These are phyloP conservation scores for Hemistola chrysoprasaria DNA, from an alignment of 2,888 invertebrate species.

Conservation along the genomic window DNA sequence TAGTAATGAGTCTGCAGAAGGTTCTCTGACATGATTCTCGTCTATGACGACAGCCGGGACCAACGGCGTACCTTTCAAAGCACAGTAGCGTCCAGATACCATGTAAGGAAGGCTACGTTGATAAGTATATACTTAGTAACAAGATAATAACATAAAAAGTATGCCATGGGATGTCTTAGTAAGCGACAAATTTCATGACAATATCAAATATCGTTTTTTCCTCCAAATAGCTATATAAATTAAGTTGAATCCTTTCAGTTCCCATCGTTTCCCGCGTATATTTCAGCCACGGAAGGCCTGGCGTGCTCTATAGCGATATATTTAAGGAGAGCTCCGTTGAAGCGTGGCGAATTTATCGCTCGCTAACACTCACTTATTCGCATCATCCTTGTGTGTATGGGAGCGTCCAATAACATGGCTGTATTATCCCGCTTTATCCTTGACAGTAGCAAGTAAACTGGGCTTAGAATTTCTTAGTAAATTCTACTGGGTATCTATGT, in stretches of 20 bases:
- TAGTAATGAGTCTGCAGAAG: too few species aligned
- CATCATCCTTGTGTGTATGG: constrained; percentile 25
- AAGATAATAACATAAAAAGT: too few species aligned
- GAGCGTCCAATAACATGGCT: constrained; percentile 13
- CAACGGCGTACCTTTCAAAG: too few species aligned
- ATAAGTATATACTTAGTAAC: too few species aligned
- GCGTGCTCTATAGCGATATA: constrained; percentile 38
- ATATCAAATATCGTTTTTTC: constrained; percentile 15
- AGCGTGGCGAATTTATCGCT: constrained; percentile 40
- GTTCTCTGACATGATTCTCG: too few species aligned
- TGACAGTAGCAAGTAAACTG: too few species aligned
- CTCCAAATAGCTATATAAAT: constrained; percentile 22
- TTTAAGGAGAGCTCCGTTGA: constrained; percentile 30
- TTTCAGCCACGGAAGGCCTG: constrained; percentile 26
- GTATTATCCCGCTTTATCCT: not conserved
- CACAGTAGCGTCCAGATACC: too few species aligned
- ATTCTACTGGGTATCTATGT: too few species aligned
- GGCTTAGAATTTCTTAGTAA: too few species aligned
- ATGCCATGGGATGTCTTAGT: too few species aligned
- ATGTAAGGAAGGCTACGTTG: too few species aligned
- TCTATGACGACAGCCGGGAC: too few species aligned
- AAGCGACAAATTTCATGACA: constrained; percentile 9
- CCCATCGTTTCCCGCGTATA: constrained; percentile 28
- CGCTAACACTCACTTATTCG: constrained; percentile 30
- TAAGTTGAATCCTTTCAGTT: constrained; percentile 23